These are phyloP conservation scores for Mya arenaria DNA, from an alignment of 1,140 invertebrate species.

Conservation along the genomic window DNA sequence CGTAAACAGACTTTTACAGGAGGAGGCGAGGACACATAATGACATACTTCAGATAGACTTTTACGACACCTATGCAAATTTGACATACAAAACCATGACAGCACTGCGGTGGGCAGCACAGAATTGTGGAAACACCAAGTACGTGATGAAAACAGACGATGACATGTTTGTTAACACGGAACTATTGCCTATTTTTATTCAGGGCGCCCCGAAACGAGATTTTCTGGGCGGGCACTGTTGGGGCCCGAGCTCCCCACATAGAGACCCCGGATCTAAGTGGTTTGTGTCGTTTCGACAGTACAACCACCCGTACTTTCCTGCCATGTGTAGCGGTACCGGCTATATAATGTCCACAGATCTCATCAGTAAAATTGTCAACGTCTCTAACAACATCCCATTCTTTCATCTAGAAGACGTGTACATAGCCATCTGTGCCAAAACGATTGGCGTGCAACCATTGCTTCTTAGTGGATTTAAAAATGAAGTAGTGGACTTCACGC, in stretches of 20 bases:
- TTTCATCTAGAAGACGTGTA: constrained; percentile 80
- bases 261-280: constrained; percentile 79
- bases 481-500: constrained; percentile 48
- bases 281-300: constrained; percentile 74
- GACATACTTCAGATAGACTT: constrained; percentile 72
- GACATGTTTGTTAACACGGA: constrained; percentile 91
- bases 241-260: constrained; percentile 64
- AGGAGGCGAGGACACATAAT: constrained; percentile 83
- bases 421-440: constrained; percentile 69
- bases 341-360: constrained; percentile 78
- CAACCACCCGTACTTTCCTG: constrained; percentile 73
- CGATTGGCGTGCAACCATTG: constrained; percentile 43
- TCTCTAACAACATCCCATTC: constrained; percentile 68
- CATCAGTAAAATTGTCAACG: constrained; percentile 70
- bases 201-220: constrained; percentile 29
- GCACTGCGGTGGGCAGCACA: constrained; percentile 89
- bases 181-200: constrained; percentile 61
- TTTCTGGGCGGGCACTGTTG: constrained; percentile 61
- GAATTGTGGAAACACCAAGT: constrained; percentile 85
- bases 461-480: constrained; percentile 62
- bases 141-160: constrained; percentile 94
- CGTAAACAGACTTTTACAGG: constrained; percentile 34
- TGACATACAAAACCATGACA: constrained; percentile 86
- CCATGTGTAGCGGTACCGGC: constrained; percentile 80
- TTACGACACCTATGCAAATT: constrained; percentile 70